Base-by-base conservation (phyloP, 30 jellyfish, hydroid and myxozoan genomes). In the Hydractinia echinata region DNA sequence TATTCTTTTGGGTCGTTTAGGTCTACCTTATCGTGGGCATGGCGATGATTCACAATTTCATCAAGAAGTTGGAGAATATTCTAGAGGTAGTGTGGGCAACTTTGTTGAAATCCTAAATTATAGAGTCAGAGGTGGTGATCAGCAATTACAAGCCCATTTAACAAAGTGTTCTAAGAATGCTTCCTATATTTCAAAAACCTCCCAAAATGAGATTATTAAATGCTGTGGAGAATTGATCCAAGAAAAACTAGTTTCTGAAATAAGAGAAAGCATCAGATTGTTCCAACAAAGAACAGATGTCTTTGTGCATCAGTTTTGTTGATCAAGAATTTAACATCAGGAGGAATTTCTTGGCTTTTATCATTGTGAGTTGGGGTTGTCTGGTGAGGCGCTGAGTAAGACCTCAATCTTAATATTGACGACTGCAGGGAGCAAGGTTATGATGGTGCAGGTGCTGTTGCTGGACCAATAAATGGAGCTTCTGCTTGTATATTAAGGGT, bases 361-460 rank as follows among this genome's bases (percentile, higher is more conserved):
- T 20, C 83, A 74, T 18, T 89, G 89, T 66, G 72, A 64, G 19
- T 56, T 66, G 6, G 97, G 97, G 53, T 72, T 81, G 9, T 16
- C 92, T 49, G 92, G 97, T 49, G 87, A 62, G n/a, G 92, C 85
- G 14, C 67, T 84, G 7, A 19, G 86, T 52, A 72, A 80, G 20
- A 53, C 69, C 82, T 82, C 19, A 79, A 79, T 21, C 55, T 88
- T 7, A 83, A 72, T 30, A 72, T 79, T 81, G 19, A 13, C 13
- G 30, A 55, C 21, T 83, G 95, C 64, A 79, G 95, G 16, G 90
- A 91, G 10, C 95, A 89, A 61, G 88, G 91, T 55, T 89, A 89
- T 79, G 95, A 89, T 84, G 96, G 88, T 19, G 96, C 95, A 54
- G 95, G 90, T 60, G 62, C 90, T 54, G 81, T 89, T 87, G 82